Evolutionary conservation across 2,113 vertebrate species (phyloP), one percentile per base, ranked within the genome.

Genomic region (Electrona antarctica): DNA sequence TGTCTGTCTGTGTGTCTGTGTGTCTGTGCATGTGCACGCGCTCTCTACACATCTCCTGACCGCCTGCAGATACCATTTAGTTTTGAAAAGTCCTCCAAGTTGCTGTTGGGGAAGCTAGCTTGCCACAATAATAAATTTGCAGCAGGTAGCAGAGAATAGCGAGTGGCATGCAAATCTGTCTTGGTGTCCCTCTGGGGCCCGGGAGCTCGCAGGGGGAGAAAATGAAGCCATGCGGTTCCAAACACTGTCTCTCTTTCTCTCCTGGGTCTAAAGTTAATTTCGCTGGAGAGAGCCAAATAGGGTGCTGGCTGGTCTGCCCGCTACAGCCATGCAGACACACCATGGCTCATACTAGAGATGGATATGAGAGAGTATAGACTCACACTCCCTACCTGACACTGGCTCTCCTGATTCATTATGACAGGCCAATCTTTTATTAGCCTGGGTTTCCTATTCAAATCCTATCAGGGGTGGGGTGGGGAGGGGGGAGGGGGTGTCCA

Each of bases 381-480:
- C 90, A 88, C 90, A 92, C 87, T 90, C 74, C 78, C 87, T 87
- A 81, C 73, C 88, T 92, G 91, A 91, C 92, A 91, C 84, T 73
- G 87, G 78, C 59, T 77, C 87, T 81, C 80, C 81, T 93, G 91
- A 93, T 94, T 93, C 91, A 93, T 93, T 92, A 89, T 91, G 92
- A 92, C 92, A 92, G 92, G 82, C 76, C 91, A 92, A 91, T 93
- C 90, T 94, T 93, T 93, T 93, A 93, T 93, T 92, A 93, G 91
- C 90, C 89, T 80, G 84, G 83, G 79, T 81, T 88, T 91, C 85
- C 77, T 91, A 86, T 92, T 92, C 91, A 92, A 92, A 93, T 84
- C 90, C 87, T 85, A 92, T 91, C 88, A 85, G 79, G 77, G 77
- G 81, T 47, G 71, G 57, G 60, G 71, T 72, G 80, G 65, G 82